These are phyloP conservation scores for Aselliscus stoliczkanus DNA, from an alignment of 2,797 vertebrate genomes.

Conservation along the genomic window DNA sequence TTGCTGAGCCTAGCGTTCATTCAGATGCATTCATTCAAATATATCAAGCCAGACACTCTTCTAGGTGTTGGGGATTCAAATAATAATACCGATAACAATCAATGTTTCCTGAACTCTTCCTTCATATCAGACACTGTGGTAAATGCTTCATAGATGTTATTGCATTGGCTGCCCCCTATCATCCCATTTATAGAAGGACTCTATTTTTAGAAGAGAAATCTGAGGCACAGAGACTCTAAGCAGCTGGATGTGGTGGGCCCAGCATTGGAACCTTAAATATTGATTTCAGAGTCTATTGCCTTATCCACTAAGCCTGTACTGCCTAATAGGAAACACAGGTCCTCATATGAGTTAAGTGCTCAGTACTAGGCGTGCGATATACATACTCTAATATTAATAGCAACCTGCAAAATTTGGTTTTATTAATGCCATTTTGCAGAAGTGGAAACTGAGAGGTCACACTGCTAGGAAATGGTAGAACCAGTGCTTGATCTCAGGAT, in stretches of 20 bases:
- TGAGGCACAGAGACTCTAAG: neutral
- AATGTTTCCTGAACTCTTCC: neutral
- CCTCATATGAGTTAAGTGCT: neutral
- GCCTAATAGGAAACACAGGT: neutral
- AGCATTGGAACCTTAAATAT: neutral
- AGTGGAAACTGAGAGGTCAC: neutral
- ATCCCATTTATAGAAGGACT: neutral
- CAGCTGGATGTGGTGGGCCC: neutral
- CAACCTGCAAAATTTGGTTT: neutral
- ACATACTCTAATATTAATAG: neutral
- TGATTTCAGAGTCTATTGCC: neutral
- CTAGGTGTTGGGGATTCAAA: neutral
- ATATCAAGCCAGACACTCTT: neutral
- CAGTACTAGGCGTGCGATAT: neutral
- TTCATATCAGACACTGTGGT: neutral
- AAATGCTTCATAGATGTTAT: neutral
- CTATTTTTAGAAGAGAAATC: neutral
- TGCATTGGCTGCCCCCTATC: too few species aligned
- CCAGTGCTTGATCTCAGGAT: neutral
- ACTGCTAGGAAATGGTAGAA: neutral
- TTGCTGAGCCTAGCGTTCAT: neutral
- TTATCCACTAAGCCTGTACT: neutral
- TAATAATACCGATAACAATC: neutral
- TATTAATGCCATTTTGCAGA: neutral
- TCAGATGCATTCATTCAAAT: neutral